Base-by-base conservation (phyloP, 2,113 vertebrate genomes). In the Eira barbara region DNA sequence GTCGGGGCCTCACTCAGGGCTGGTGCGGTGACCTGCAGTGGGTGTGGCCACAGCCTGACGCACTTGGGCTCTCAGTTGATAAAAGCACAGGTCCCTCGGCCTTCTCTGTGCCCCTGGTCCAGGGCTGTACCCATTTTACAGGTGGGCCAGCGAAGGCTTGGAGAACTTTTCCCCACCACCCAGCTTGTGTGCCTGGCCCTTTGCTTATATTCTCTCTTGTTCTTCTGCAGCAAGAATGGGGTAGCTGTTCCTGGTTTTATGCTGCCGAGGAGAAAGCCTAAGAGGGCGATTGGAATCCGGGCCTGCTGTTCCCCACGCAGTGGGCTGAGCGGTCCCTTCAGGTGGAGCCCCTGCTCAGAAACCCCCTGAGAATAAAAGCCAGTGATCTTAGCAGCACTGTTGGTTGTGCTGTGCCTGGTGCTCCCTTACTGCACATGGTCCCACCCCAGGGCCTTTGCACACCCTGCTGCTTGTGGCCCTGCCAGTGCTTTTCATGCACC, bases 361-460 rank as follows among this genome's bases (percentile, higher is more conserved):
- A 49, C 34, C n/a, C 25, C 36, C 34, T 57, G 13, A 21, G 79
- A 14, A 3, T 39, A 7, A 80, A 49, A 52, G 63, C 36, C 36
- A 1, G 0, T 0, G 0, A 4, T 39, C 73, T 74, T 17, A 8
- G 6, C 14, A 4, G n/a, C 29, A 1, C 45, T 23, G 36, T n/a
- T 39, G 79, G 31, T n/a, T 45, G 79, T 1, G 12, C 45, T 6
- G 3, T 2, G 1, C 23, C 15, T 0, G 42, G 0, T 3, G 0
- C 17, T 31, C 3, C 25, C 6, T 17, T 2, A 20, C n/a, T 23
- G 0, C 49, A 3, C 20, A 0, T 0, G 2, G 73, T 6, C 78
- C 49, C 27, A 0, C 42, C 18, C 3, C 29, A 10, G 36, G 47
- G 61, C 80, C 76, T 89, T 59, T 67, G 71, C 93, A 82, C 27